Evolutionary conservation across 1,140 invertebrate genomes (phyloP), one percentile per base, ranked within the genome.

Genomic region (Brachionus manjavacas): DNA sequence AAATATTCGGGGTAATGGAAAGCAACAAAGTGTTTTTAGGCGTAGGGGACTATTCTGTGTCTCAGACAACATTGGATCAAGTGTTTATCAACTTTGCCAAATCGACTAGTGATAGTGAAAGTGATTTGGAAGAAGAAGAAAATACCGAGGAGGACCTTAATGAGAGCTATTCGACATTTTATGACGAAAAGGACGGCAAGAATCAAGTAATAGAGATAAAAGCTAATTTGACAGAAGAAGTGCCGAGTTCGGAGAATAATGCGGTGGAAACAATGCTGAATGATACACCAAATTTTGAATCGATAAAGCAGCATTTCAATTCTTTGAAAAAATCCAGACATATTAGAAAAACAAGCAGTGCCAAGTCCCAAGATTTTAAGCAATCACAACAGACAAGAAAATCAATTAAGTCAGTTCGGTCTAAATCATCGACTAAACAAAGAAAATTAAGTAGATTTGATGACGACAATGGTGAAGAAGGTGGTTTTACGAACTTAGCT

Each of bases 41-140:
- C 16, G 41, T 94, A 84, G 92, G 94, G 86, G 94, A 94, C 87
- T 94, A 94, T 89, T 94, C 93, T 85, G 94, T 95, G 88, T 94
- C 94, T 87, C 94, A 95, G 88, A 95, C 94, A 4, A 94, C 94
- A 0, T 87, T 95, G 86, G 94, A 95, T 87, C 94, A 95, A 64
- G 83, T 84, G 6, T 84, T 84, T 60, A 72, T 84, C 11, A 72
- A 72, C 41, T 84, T 84, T 84, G 83, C 83, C 16, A 84, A 72
- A n/a, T 46, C 43, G 11, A 41, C 35, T 4, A 31, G 25, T 76
- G 46, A 49, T 35, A 49, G 35, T 20, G 66, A 84, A 28, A 41
- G 20, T 14, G 81, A 81, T 43, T 14, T 25, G 7, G 79, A 81
- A 11, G 52, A 81, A 43, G 52, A 60, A 35, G 20, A 64, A 39